Percentiles rank a stretch among this genome's conserved stretches.
Conservation (phyloP, 2,888 invertebrate genomes). For the Nephrocerus scutellatus region DNA sequence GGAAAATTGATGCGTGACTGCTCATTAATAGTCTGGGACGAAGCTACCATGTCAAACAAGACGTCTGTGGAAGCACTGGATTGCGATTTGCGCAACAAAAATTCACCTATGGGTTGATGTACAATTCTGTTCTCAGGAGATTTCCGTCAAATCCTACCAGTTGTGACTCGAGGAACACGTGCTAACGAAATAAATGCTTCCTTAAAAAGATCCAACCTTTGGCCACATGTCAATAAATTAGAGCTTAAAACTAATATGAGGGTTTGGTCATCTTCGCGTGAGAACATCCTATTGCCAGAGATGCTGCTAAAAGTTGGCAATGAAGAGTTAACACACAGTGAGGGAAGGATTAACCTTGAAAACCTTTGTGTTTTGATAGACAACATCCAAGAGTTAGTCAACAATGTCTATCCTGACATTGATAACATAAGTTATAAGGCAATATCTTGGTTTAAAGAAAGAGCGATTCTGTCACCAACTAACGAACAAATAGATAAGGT, state of each 20-base stretch:
- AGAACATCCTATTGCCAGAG: too few relatives aligned
- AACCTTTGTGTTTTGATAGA: neutral
- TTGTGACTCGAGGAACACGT: constrained; percentile 26
- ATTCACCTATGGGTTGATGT: constrained; percentile 30
- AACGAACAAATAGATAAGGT: constrained; percentile 1
- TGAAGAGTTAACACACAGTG: neutral
- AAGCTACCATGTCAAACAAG: constrained; percentile 33
- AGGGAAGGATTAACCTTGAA: neutral
- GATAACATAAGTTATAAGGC: too few relatives aligned
- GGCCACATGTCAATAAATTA: constrained; percentile 24
- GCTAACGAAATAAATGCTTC: constrained; percentile 15
- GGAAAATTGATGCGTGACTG: constrained; percentile 25
- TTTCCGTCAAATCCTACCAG: constrained; percentile 36
- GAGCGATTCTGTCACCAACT: too few relatives aligned
- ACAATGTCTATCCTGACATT: neutral
- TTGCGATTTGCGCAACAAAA: constrained; percentile 22
- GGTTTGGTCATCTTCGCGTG: too few relatives aligned
- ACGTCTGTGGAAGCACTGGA: constrained; percentile 14
- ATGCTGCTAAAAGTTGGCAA: too few relatives aligned
- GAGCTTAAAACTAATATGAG: constrained; percentile 25
- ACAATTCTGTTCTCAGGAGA: constrained; percentile 34
- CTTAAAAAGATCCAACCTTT: constrained; percentile 13
- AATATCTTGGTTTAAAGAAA: too few relatives aligned
- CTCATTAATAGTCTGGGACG: constrained; percentile 25
- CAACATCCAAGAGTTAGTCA: neutral